Evolutionary conservation across 2,113 vertebrate species (phyloP).

Genomic region (Apus apus): DNA sequence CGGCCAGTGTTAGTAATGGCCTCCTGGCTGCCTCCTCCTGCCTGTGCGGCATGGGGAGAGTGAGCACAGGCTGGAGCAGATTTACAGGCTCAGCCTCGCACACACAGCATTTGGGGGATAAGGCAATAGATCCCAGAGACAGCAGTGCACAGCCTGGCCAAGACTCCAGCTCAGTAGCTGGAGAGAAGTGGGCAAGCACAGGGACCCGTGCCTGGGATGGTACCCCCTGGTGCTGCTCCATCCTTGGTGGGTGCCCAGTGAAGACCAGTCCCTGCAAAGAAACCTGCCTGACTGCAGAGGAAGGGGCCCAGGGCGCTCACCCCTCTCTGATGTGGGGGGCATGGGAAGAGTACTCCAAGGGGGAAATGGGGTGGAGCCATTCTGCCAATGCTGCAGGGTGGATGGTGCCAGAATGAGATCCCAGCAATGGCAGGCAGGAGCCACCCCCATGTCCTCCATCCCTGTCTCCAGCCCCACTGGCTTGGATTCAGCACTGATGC

Average conservation of each 20-base stretch:
- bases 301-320: accelerated
- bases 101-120: neutral
- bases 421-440: neutral
- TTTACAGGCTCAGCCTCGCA: neutral
- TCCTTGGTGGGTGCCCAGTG: neutral
- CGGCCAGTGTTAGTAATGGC: neutral
- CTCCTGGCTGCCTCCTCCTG: no score
- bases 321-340: neutral
- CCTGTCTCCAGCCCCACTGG: neutral
- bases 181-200: accelerated
- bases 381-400: neutral
- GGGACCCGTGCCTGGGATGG: accelerated
- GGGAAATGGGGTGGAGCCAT: accelerated
- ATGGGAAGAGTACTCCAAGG: neutral
- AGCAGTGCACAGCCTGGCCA: neutral
- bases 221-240: neutral
- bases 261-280: accelerated
- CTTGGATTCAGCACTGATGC: accelerated
- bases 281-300: accelerated
- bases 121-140: neutral
- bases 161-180: neutral
- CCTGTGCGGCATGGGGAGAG: neutral
- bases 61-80: neutral
- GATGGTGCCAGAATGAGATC: neutral
- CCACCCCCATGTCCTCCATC: neutral